Evolutionary conservation across 2,888 invertebrate genomes (phyloP).

Genomic region (Tinea pellionella): DNA sequence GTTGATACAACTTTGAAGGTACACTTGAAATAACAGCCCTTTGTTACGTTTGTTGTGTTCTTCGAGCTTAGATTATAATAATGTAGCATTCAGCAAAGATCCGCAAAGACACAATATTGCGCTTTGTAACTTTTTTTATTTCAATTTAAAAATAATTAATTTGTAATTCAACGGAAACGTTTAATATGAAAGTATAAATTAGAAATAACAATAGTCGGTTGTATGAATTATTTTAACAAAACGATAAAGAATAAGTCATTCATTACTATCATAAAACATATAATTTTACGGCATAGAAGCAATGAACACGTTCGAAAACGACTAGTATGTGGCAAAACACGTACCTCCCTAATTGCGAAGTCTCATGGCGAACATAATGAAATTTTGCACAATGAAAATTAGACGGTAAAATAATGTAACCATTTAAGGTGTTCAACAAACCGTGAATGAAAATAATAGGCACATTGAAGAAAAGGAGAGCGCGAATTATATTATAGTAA

Average conservation of each 20-base stretch:
- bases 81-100: conserved; percentile 55
- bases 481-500: conserved; percentile 45
- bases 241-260: conserved; percentile 20
- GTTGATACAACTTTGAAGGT: conserved; percentile 45
- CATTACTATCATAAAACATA: conserved; percentile 35
- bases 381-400: conserved; percentile 43
- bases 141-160: conserved; percentile 50
- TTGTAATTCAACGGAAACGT: conserved; percentile 41
- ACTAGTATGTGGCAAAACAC: conserved; percentile 27
- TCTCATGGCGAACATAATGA: conserved; percentile 26
- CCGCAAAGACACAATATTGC: conserved; percentile 29
- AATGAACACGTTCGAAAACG: conserved; percentile 24
- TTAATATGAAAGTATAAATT: neutral
- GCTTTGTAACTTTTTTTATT: conserved; percentile 30
- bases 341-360: conserved; percentile 20
- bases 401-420: conserved; percentile 39
- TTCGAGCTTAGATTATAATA: conserved; percentile 32
- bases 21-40: conserved; percentile 58
- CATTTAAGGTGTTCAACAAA: conserved; percentile 47
- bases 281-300: conserved; percentile 28
- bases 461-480: conserved; percentile 28
- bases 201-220: neutral
- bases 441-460: conserved; percentile 48
- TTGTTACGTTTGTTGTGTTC: conserved; percentile 46
- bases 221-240: neutral